Evolutionary conservation across 2,113 vertebrate species (phyloP), one percentile per base, ranked within the genome.

Genomic region (Sceloporus tristichus): DNA sequence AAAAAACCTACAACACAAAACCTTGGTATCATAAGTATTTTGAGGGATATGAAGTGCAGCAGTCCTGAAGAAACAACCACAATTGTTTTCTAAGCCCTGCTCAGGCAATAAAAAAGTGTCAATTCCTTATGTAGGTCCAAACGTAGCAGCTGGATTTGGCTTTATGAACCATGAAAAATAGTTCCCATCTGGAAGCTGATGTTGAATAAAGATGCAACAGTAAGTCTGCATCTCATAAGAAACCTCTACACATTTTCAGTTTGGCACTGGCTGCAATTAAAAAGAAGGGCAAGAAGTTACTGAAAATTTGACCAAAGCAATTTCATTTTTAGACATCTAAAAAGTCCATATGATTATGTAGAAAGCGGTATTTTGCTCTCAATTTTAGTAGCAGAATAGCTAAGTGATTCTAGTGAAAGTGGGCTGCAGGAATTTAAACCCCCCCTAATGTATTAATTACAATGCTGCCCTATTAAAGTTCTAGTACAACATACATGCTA

Each of bases 91-190:
- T 95, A 96, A 93, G 95, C 94, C 91, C 92, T 92, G 94, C 84
- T 94, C 95, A 96, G 90, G 96, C 96, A 96, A 96, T 97, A 97
- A 97, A 88, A 86, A 53, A 97, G 97, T 95, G 95, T 96, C 95
- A 95, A 96, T 97, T 97, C 96, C 96, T 97, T 97, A 96, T 96
- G 96, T 96, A 96, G 96, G 96, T 96, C 96, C 97, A 97, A 97
- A 97, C 96, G 97, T 95, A 97, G 96, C 97, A 97, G 96, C 96
- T 97, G 97, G 97, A 97, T 97, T 97, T 97, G 94, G 94, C 96
- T 97, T 97, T 97, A 97, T 97, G 97, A 96, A 97, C 96, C 97
- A 97, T 97, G 97, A 97, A 97, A 97, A 97, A 97, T 96, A 97
- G 96, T 97, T 97, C 96, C 97, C 97, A 97, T 97, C 96, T 97